phyloP scores from a whole-genome alignment of 2,797 vertebrate genomes.

The Oreochromis mossambicus region DNA sequence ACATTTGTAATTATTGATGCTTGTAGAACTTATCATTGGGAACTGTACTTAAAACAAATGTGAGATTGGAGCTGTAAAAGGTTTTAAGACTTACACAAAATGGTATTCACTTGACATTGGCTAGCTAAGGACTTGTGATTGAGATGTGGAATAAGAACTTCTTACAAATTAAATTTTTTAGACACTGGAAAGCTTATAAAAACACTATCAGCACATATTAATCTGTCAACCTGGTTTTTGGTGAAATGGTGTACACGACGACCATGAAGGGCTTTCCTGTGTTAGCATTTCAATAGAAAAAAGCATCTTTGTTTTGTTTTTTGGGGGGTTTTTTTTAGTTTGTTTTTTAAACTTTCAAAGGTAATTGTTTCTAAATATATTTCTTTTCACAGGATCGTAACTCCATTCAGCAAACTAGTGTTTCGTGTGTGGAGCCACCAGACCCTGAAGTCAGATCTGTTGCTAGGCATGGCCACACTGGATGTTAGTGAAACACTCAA shows the following conservation, averaged over 20 bases:
- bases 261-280: background rate
- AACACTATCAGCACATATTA: background rate
- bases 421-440: constrained; percentile 99
- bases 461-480: constrained; percentile 88
- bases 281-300: background rate
- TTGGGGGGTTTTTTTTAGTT: background rate
- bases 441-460: constrained; percentile 91
- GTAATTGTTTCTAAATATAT: background rate
- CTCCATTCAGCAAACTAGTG: constrained; percentile 91
- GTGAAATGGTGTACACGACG: background rate
- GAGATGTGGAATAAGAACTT: background rate
- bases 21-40: background rate
- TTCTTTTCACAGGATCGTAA: constrained; percentile 86
- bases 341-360: background rate
- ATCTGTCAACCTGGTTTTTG: background rate
- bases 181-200: background rate
- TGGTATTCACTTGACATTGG: background rate
- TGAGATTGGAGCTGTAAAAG: background rate
- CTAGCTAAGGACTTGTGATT: background rate
- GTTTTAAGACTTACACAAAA: background rate
- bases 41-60: background rate
- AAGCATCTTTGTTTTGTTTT: background rate
- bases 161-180: background rate
- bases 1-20: background rate
- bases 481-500: constrained; percentile 92